phyloP scores from a whole-genome alignment of 1,140 invertebrate species.

The Triops cancriformis region DNA sequence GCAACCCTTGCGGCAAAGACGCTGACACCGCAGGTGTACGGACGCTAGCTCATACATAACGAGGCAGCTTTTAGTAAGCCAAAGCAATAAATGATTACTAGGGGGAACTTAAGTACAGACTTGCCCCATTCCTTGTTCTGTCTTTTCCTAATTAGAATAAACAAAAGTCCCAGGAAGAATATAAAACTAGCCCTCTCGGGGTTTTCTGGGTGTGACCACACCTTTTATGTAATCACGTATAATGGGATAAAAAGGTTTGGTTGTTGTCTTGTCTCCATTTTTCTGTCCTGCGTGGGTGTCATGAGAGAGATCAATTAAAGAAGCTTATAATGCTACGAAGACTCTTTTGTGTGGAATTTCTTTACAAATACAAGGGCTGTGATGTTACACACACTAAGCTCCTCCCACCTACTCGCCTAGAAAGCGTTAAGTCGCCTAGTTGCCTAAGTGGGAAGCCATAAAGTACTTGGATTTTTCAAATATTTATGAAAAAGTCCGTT shows the following conservation, averaged over 20 bases:
- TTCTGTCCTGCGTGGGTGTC: neutral
- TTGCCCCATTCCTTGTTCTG: neutral
- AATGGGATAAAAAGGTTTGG: neutral
- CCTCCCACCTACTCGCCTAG: no score
- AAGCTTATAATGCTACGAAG: neutral
- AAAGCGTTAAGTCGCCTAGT: no score
- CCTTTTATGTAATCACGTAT: neutral
- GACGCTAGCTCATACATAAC: neutral
- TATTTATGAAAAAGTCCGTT: neutral
- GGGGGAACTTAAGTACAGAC: neutral
- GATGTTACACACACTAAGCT: no score
- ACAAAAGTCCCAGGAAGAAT: neutral
- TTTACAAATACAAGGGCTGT: neutral
- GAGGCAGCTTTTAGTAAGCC: neutral
- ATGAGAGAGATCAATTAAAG: neutral
- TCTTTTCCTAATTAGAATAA: neutral
- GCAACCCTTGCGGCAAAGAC: neutral
- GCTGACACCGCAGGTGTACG: neutral
- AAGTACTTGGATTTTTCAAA: neutral
- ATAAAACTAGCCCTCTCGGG: neutral
- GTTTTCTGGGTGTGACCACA: neutral
- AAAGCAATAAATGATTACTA: conserved; percentile 3
- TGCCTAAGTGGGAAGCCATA: neutral
- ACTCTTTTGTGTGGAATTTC: neutral
- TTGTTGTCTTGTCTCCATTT: neutral